Evolutionary conservation across 2,113 vertebrate genomes (phyloP).

Genomic region (Zapornia atra): DNA sequence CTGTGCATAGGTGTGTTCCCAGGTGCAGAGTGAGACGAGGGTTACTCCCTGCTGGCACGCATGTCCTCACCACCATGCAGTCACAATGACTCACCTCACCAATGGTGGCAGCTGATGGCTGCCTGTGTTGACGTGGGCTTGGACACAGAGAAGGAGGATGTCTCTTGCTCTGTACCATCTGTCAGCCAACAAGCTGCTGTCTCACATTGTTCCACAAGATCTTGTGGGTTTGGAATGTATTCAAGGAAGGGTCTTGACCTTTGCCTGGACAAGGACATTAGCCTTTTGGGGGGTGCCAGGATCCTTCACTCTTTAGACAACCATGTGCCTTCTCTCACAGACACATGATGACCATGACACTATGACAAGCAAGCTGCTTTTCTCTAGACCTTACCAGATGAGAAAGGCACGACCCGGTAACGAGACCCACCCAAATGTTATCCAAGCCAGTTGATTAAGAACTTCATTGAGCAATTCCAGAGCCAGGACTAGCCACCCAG

Average conservation of each 20-base stretch:
- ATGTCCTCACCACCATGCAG: accelerated
- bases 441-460: neutral
- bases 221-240: neutral
- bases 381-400: neutral
- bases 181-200: neutral
- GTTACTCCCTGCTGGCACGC: neutral
- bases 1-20: neutral
- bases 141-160: neutral
- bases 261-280: neutral
- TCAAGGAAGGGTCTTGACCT: neutral
- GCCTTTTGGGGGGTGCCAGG: neutral
- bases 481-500: neutral
- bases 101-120: accelerated
- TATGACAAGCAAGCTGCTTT: neutral
- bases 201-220: neutral
- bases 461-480: neutral
- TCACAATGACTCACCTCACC: accelerated
- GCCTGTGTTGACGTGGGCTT: neutral
- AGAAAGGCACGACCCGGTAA: neutral
- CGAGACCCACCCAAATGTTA: neutral
- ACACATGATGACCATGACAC: neutral
- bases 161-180: neutral
- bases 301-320: neutral
- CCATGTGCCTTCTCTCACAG: neutral
- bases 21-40: neutral